A percentile compares a stretch with the other conserved stretches of the same genome.
Evolutionary conservation across 2,113 vertebrate species (phyloP).

Genomic region (Catagonus wagneri): DNA sequence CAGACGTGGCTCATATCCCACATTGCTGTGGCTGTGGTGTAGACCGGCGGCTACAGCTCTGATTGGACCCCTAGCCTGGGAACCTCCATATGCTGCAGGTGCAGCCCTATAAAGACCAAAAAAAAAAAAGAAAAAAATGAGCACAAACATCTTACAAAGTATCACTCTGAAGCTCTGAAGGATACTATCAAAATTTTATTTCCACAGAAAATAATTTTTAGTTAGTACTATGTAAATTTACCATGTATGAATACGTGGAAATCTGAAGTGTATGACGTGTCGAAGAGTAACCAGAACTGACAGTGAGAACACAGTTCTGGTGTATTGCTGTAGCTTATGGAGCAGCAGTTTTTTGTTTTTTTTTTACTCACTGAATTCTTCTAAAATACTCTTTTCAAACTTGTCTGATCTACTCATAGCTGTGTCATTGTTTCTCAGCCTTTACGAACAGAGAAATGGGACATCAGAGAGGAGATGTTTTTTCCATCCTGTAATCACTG

Average conservation of each 20-base stretch:
- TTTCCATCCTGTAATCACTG: constrained; percentile 58
- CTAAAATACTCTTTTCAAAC: neutral
- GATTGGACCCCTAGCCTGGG: no score
- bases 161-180: neutral
- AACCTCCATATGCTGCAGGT: no score
- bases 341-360: neutral
- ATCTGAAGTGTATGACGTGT: neutral
- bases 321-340: neutral
- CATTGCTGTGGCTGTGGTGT: no score
- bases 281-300: neutral
- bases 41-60: no score
- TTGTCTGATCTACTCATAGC: neutral
- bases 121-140: neutral
- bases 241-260: neutral
- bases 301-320: neutral
- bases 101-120: no score
- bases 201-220: neutral
- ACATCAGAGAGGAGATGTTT: neutral
- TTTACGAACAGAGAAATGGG: neutral
- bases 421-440: constrained; percentile 39
- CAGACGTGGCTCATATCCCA: no score
- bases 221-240: neutral
- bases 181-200: neutral
- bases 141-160: neutral
- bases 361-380: neutral